Conservation (phyloP, 1,140 invertebrate genomes). For the Homarus americanus region DNA sequence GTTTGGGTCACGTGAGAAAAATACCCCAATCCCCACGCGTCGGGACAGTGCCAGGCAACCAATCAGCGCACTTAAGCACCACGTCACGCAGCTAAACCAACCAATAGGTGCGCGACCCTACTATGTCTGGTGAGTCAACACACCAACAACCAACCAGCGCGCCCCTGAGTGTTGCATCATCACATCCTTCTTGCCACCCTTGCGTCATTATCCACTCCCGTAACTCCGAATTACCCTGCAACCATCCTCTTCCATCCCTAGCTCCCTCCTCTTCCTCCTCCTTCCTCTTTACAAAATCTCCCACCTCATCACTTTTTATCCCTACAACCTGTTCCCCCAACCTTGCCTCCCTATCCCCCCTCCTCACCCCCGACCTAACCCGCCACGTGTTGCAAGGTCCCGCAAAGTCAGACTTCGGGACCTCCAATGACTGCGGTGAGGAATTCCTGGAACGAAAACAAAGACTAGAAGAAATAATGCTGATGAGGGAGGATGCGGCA, state of each 20-base stretch:
- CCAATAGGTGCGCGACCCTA: too few relatives aligned
- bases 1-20: too few relatives aligned
- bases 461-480: neutral
- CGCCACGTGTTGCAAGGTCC: neutral
- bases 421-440: neutral
- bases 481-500: neutral
- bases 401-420: neutral
- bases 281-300: neutral
- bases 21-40: too few relatives aligned
- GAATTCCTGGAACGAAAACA: constrained; percentile 12
- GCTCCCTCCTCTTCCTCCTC: neutral
- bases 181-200: neutral
- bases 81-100: too few relatives aligned
- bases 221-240: too few relatives aligned
- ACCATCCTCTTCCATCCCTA: neutral
- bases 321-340: neutral
- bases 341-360: neutral
- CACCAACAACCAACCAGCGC: too few relatives aligned
- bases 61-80: too few relatives aligned
- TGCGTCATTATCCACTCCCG: neutral
- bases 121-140: too few relatives aligned
- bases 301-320: neutral
- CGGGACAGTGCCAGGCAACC: too few relatives aligned
- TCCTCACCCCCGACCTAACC: neutral
- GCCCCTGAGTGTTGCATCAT: neutral